Evolutionary conservation across 2,113 vertebrate species (phyloP).

Genomic region (Pomatorhinus ruficollis): DNA sequence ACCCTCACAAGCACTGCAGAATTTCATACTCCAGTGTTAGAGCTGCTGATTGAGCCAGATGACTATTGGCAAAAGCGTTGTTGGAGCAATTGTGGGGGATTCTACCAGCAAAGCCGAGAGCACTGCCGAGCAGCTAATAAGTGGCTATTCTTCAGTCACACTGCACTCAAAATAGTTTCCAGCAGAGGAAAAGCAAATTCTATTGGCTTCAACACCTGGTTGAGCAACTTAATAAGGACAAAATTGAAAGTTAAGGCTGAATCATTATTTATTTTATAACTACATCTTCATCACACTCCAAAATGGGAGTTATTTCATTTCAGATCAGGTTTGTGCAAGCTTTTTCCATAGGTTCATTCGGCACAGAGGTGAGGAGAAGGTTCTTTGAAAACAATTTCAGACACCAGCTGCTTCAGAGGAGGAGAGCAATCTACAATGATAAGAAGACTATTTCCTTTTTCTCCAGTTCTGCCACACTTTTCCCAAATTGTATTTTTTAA

Average conservation of each 20-base stretch:
- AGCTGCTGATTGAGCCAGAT: slow-evolving; percentile 46
- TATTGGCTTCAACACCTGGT: slow-evolving; percentile 68
- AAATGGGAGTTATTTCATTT: slow-evolving; percentile 50
- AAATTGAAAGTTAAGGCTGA: slow-evolving; percentile 62
- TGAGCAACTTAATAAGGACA: slow-evolving; percentile 67
- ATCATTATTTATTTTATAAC: slow-evolving; percentile 68
- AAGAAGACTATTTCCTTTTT: background rate
- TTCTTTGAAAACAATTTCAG: slow-evolving; percentile 40
- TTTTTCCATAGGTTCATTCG: background rate
- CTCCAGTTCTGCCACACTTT: background rate
- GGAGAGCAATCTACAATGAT: background rate
- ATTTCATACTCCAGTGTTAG: background rate
- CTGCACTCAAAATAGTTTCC: slow-evolving; percentile 61
- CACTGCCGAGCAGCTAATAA: slow-evolving; percentile 45
- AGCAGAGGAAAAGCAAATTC: slow-evolving; percentile 61
- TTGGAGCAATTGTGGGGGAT: slow-evolving; percentile 34
- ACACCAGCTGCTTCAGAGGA: slow-evolving; percentile 7
- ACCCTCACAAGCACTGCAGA: background rate
- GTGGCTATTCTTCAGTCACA: slow-evolving; percentile 51
- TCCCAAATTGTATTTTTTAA: background rate
- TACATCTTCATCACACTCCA: slow-evolving; percentile 58
- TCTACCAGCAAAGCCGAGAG: slow-evolving; percentile 30
- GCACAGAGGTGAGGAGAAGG: background rate
- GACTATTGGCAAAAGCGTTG: slow-evolving; percentile 52
- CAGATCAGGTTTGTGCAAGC: slow-evolving; percentile 22